Conservation (phyloP, 1,140 invertebrate genomes). For the Temnothorax nylanderi region DNA sequence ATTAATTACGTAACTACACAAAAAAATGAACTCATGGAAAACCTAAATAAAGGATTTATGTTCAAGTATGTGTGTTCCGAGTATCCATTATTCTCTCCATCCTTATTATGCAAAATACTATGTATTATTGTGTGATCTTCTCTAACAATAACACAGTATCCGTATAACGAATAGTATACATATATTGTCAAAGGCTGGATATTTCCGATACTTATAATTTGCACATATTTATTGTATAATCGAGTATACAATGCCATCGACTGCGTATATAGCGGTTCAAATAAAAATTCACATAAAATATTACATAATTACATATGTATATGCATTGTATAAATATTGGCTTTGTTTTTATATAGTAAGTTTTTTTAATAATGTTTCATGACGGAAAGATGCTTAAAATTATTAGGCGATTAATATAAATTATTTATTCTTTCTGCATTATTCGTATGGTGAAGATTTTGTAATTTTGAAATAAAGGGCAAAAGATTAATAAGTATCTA, state of each 20-base stretch:
- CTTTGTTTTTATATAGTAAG: constrained; percentile 19
- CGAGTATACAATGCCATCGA: constrained; percentile 75
- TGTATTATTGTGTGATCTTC: not conserved
- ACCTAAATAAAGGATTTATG: not conserved
- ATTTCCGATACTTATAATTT: constrained; percentile 79
- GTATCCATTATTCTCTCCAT: constrained; percentile 1
- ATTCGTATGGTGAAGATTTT: not conserved
- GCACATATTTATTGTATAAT: constrained; percentile 79
- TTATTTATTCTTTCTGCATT: constrained; percentile 11
- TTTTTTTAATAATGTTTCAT: not conserved
- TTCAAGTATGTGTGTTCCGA: not conserved
- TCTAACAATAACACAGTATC: constrained; percentile 9
- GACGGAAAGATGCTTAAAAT: constrained; percentile 32
- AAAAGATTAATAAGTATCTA: constrained; percentile 8
- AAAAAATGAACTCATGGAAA: not conserved
- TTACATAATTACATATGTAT: constrained; percentile 36
- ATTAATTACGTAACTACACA: not conserved
- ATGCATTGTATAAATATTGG: constrained; percentile 27
- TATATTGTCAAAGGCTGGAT: constrained; percentile 51
- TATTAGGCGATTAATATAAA: constrained; percentile 26
- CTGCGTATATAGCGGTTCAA: constrained; percentile 55
- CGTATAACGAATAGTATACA: not conserved
- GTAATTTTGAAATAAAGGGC: constrained; percentile 27
- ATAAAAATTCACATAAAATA: constrained; percentile 21
- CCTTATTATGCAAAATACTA: not conserved